Conservation (phyloP, 1,140 invertebrate genomes). For the Ceratoteleas bidentatus region DNA sequence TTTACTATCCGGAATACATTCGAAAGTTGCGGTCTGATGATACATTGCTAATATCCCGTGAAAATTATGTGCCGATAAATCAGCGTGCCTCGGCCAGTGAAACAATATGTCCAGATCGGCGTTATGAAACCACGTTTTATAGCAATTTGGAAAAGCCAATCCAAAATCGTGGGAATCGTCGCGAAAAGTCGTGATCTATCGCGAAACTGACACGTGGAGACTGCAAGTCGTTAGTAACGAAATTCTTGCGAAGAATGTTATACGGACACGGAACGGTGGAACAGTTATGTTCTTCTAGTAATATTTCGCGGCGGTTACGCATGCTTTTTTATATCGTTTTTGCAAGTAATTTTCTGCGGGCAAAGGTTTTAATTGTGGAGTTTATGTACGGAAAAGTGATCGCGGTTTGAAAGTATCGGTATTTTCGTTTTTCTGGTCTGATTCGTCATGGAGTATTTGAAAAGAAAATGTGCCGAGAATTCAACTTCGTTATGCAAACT, state of each 20-base stretch:
- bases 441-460: no score
- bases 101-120: conserved; percentile 31
- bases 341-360: background rate
- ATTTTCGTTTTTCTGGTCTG: no score
- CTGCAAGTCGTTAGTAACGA: background rate
- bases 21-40: conserved; percentile 53
- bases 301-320: background rate
- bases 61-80: conserved; percentile 54
- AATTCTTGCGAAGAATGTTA: conserved; percentile 9
- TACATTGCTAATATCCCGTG: conserved; percentile 53
- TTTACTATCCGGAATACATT: conserved; percentile 62
- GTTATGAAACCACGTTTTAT: conserved; percentile 26
- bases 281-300: conserved; percentile 1
- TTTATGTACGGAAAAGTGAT: no score
- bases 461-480: no score
- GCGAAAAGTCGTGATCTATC: background rate
- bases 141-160: background rate
- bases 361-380: background rate
- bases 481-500: no score
- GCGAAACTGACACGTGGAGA: background rate
- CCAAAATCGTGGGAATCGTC: background rate
- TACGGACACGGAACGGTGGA: conserved; percentile 6
- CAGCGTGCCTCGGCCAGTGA: conserved; percentile 18
- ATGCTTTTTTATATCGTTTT: background rate
- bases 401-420: no score